These are phyloP conservation scores for Nematostella vectensis DNA, from an alignment of 92 coral and sea anemone species.

Conservation along the genomic window DNA sequence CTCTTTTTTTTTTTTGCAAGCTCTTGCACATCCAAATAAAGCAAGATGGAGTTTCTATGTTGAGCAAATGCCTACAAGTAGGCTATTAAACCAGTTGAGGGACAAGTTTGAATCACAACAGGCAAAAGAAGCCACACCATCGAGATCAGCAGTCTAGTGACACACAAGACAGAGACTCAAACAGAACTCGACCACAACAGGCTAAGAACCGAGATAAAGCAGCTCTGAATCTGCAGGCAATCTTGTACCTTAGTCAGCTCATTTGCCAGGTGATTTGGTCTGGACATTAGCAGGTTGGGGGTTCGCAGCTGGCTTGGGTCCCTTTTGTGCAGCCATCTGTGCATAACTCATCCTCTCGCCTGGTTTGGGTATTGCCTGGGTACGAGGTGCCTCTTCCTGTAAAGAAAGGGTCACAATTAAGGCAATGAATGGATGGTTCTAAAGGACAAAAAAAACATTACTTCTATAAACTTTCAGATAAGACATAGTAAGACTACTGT, in stretches of 20 bases:
- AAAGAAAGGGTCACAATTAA: no score
- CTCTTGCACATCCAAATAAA: no score
- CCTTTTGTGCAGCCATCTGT: constrained; percentile 83
- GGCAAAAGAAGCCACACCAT: constrained; percentile 25
- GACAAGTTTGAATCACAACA: no score
- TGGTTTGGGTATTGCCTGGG: constrained; percentile 21
- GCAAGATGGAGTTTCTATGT: no score
- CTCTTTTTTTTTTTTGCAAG: no score
- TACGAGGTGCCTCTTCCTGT: constrained; percentile 14
- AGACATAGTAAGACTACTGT: not conserved
- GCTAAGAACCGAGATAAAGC: no score
- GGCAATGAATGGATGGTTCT: not conserved
- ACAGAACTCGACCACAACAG: constrained; percentile 46
- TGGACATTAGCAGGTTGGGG: constrained; percentile 19
- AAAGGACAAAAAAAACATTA: not conserved
- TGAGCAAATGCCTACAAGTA: no score
- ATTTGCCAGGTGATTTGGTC: constrained; percentile 33
- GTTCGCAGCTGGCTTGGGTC: constrained; percentile 45
- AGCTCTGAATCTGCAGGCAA: no score
- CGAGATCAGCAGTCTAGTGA: constrained; percentile 34
- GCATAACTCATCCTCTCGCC: constrained; percentile 82
- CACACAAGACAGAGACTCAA: constrained; percentile 24
- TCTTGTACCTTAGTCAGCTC: no score
- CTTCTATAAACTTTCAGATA: no score
- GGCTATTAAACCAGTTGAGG: no score